Evolutionary conservation across 2,113 vertebrate genomes (phyloP), one percentile per base, ranked within the genome.

Genomic region (Pontoporia blainvillei): DNA sequence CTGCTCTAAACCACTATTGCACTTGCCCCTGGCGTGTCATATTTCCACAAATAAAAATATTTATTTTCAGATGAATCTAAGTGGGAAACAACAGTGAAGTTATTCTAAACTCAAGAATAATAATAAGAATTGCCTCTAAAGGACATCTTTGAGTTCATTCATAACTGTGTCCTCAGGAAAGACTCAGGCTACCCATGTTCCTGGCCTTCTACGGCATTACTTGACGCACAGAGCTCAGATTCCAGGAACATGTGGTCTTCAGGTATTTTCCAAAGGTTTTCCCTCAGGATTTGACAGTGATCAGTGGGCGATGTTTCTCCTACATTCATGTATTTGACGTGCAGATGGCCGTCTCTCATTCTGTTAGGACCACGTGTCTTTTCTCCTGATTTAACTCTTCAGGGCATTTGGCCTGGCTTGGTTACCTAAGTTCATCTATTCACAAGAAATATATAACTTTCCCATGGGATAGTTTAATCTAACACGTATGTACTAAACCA

Each of bases 251-350:
- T 73, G 69, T 90, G 95, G 64, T 69, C 76, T 66, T 98, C 89
- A 95, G 91, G 96, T 97, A 95, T 95, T 96, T 97, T 91, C 95
- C 89, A 67, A 1, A 73, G 88, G n/a, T 27, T 75, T 61, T 20
- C 75, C 86, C 66, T 49, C 34, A 29, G 94, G 64, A 85, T 59
- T 39, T 78, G 54, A 92, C 61, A 69, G 81, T 86, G 95, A 96
- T 82, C 64, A 17, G 95, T 90, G 52, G 83, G 71, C 79, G 66
- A 1, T 0, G 2, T 76, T 71, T 87, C 90, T 44, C 49, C 46
- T 44, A 27, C 49, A 66, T 34, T 84, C 72, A 27, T 2, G 46
- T 76, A 36, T 96, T 64, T 92, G 91, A 93, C 41, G 11, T 25
- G 44, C n/a, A 97, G 84, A 90, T 23, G 84, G 84, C 71, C 21